Evolutionary conservation across 2,113 vertebrate species (phyloP).

Genomic region (Protobothrops flavoviridis): DNA sequence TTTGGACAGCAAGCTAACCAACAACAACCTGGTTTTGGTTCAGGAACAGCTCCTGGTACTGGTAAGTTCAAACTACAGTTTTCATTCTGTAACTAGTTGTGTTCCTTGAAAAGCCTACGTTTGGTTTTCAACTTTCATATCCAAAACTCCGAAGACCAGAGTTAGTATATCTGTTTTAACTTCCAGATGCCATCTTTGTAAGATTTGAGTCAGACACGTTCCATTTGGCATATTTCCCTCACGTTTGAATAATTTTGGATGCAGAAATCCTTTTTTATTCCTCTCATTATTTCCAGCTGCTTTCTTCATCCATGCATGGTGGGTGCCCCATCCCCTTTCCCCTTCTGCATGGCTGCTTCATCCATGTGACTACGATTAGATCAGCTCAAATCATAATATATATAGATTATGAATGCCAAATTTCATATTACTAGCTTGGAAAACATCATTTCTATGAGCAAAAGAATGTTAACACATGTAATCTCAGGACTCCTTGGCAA

Average conservation of each 20-base stretch:
- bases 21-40: conserved; percentile 77
- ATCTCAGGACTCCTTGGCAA: neutral
- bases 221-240: neutral
- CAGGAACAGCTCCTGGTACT: conserved; percentile 69
- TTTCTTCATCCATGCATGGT: neutral
- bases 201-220: neutral
- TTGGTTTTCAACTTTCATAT: neutral
- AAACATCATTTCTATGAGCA: neutral
- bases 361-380: neutral
- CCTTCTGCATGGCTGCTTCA: neutral
- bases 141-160: neutral
- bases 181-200: neutral
- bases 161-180: neutral
- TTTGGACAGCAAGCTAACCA: conserved; percentile 83
- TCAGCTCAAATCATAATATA: neutral
- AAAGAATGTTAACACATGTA: neutral
- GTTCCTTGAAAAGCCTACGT: neutral
- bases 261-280: neutral
- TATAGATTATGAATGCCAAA: neutral
- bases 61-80: conserved; percentile 64
- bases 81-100: neutral
- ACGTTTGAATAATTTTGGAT: neutral
- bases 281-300: neutral
- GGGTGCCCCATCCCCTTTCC: neutral
- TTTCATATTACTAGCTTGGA: neutral